phyloP scores from a whole-genome alignment of 2,113 vertebrate species.

The Halcyon malimbica region DNA sequence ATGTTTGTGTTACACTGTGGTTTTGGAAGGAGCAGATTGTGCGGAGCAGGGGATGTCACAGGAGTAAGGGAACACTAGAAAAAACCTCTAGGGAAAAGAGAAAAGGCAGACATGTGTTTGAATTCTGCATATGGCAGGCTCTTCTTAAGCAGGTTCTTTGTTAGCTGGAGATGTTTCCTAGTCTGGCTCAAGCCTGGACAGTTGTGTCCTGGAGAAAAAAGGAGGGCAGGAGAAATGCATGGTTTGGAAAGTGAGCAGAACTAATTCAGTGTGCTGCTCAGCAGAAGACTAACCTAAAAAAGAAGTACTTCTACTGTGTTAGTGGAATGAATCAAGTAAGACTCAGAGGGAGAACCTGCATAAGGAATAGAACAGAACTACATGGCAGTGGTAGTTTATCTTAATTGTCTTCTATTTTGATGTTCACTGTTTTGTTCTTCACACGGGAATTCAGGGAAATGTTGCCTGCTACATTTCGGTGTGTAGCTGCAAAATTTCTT shows the following conservation, averaged over 20 bases:
- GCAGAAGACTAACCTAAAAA: background rate
- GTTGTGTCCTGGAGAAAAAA: background rate
- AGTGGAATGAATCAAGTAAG: background rate
- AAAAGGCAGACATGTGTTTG: background rate
- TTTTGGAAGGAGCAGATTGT: background rate
- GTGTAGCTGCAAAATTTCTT: background rate
- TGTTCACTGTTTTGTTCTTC: background rate
- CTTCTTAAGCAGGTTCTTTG: background rate
- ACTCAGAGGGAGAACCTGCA: background rate
- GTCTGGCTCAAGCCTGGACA: background rate
- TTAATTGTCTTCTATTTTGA: background rate
- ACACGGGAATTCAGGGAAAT: background rate
- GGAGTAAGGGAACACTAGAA: background rate
- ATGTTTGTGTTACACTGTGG: background rate
- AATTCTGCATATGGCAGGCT: background rate
- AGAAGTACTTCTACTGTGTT: background rate
- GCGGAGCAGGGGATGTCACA: background rate
- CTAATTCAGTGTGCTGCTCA: background rate
- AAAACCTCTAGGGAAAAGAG: background rate
- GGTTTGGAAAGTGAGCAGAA: background rate
- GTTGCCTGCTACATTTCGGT: background rate
- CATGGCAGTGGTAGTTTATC: background rate
- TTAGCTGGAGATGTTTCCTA: background rate
- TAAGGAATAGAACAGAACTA: background rate
- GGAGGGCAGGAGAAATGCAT: background rate